A percentile compares a stretch with the other conserved stretches of the same genome.
Evolutionary conservation across 1,140 invertebrate genomes (phyloP).

Genomic region (Paraescarpia echinospica): DNA sequence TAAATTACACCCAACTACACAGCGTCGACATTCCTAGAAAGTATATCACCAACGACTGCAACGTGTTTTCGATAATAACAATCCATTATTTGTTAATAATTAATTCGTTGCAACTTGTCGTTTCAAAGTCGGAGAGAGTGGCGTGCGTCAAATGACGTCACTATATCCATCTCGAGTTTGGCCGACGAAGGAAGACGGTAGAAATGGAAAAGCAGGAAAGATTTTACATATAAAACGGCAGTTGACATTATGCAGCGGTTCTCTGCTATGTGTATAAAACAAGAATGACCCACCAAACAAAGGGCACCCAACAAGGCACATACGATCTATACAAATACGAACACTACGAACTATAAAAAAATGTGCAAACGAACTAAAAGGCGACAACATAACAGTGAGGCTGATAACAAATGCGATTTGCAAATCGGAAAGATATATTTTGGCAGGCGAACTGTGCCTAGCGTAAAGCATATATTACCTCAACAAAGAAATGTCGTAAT

Average conservation of each 20-base stretch:
- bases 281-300: not conserved
- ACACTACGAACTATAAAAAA: not conserved
- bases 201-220: not conserved
- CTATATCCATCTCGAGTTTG: not conserved
- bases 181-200: too few species aligned
- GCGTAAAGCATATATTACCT: not conserved
- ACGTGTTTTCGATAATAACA: too few species aligned
- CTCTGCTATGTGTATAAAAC: not conserved
- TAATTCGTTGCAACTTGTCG: not conserved
- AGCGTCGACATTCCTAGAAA: not conserved
- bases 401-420: not conserved
- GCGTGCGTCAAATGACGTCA: not conserved
- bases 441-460: not conserved
- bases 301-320: not conserved
- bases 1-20: not conserved
- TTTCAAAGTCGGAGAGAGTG: too few species aligned
- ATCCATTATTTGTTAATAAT: not conserved
- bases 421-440: not conserved
- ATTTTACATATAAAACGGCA: not conserved
- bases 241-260: not conserved
- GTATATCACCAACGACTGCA: not conserved
- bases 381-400: not conserved
- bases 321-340: not conserved
- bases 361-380: not conserved
- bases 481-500: not conserved